These are phyloP conservation scores for Lymantria monacha DNA, from an alignment of 2,888 invertebrate genomes.

Conservation along the genomic window DNA sequence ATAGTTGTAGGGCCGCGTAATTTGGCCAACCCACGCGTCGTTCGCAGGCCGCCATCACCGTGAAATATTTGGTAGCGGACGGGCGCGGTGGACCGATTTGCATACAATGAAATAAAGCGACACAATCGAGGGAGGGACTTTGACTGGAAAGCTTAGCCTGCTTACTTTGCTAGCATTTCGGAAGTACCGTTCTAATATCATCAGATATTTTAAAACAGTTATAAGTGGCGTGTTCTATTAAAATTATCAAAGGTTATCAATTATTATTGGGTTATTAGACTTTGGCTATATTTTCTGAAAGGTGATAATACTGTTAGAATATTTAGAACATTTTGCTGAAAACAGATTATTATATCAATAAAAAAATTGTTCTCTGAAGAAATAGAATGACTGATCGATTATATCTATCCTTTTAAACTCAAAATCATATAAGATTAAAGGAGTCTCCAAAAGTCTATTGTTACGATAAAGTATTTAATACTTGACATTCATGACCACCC, in stretches of 20 bases:
- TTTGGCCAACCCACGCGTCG: constrained; percentile 56
- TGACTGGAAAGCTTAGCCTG: constrained; percentile 49
- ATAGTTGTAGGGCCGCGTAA: constrained; percentile 55
- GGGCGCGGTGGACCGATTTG: constrained; percentile 60
- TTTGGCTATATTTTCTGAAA: too few relatives aligned
- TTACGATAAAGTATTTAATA: constrained; percentile 6
- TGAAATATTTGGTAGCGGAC: constrained; percentile 72
- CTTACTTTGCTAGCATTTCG: constrained; percentile 59
- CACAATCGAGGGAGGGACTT: constrained; percentile 63
- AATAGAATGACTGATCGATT: too few relatives aligned
- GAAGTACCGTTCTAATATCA: constrained; percentile 66
- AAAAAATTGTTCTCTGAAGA: too few relatives aligned
- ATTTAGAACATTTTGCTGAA: too few relatives aligned
- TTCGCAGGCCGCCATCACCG: constrained; percentile 45
- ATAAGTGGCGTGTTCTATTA: constrained; percentile 39
- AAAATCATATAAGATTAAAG: too few relatives aligned
- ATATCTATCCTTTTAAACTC: too few relatives aligned
- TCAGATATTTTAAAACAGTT: constrained; percentile 50
- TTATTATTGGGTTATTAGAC: too few relatives aligned
- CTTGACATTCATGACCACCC: constrained; percentile 36
- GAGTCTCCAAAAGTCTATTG: constrained; percentile 9
- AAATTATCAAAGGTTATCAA: constrained; percentile 16
- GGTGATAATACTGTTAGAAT: too few relatives aligned
- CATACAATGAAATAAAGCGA: constrained; percentile 69
- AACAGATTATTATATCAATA: too few relatives aligned